These are phyloP conservation scores for Lepus oiostolus DNA, from an alignment of 2,797 vertebrate species.

Conservation along the genomic window DNA sequence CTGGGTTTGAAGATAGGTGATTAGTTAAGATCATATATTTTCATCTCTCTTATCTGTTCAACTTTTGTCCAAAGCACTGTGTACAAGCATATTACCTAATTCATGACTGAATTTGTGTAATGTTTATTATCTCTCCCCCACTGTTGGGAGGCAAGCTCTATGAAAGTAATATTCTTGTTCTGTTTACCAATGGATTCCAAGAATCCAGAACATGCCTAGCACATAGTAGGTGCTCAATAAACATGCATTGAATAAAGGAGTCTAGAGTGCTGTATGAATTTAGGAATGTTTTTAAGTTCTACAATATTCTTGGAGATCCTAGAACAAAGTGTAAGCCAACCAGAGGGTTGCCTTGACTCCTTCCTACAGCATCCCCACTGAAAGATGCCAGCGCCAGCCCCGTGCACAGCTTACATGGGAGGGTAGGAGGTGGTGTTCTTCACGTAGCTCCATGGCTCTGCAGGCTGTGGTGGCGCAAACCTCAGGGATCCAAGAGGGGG, in stretches of 20 bases:
- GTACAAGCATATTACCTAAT: background rate
- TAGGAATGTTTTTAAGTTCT: background rate
- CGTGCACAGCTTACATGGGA: slow-evolving; percentile 85
- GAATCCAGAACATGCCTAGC: background rate
- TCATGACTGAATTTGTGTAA: background rate
- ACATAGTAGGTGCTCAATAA: background rate
- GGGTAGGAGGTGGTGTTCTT: slow-evolving; percentile 87
- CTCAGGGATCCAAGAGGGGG: slow-evolving; percentile 91
- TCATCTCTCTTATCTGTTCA: background rate
- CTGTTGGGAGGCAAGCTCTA: background rate
- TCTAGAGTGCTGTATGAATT: background rate
- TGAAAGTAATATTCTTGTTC: background rate
- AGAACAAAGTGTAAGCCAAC: background rate
- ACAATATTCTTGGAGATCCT: background rate
- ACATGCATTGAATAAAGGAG: background rate
- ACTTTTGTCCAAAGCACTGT: background rate
- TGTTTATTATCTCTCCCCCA: background rate
- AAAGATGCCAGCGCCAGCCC: too few species aligned
- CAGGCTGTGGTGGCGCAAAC: slow-evolving; percentile 87
- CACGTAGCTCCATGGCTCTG: slow-evolving; percentile 89
- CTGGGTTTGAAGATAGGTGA: background rate
- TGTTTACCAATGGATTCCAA: background rate
- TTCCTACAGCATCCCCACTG: rapidly evolving
- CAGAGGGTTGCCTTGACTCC: background rate
- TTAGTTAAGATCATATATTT: background rate